A percentile compares a stretch with the other conserved stretches of the same genome.
These are phyloP conservation scores for Heterocephalus glaber DNA, from an alignment of 2,113 vertebrate species.

Conservation along the genomic window DNA sequence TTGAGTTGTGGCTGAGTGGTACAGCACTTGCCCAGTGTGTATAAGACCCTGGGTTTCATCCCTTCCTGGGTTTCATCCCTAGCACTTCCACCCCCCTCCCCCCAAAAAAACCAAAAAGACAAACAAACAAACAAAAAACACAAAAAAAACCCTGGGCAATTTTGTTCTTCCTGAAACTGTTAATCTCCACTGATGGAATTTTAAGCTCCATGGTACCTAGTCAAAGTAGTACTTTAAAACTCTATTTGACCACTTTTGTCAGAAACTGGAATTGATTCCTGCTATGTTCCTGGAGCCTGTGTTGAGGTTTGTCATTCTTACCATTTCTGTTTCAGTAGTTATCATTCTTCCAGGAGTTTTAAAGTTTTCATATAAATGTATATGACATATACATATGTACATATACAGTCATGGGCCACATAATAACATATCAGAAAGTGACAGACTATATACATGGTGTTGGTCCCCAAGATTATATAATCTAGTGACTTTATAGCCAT, in stretches of 20 bases:
- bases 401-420: background rate
- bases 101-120: too few species aligned
- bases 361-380: background rate
- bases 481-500: background rate
- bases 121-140: too few species aligned
- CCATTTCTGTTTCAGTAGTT: background rate
- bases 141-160: background rate
- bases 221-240: background rate
- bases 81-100: background rate
- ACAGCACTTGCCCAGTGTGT: background rate
- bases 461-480: background rate
- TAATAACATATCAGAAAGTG: background rate
- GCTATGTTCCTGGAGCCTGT: background rate
- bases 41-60: background rate
- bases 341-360: background rate
- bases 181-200: background rate
- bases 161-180: background rate
- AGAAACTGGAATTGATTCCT: background rate
- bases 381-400: too few species aligned
- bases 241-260: background rate
- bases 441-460: background rate
- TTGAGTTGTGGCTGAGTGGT: background rate
- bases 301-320: background rate
- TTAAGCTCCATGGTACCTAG: background rate
- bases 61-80: background rate